These are phyloP conservation scores for Trialeurodes vaporariorum DNA, from an alignment of 1,140 invertebrate genomes.

Conservation along the genomic window DNA sequence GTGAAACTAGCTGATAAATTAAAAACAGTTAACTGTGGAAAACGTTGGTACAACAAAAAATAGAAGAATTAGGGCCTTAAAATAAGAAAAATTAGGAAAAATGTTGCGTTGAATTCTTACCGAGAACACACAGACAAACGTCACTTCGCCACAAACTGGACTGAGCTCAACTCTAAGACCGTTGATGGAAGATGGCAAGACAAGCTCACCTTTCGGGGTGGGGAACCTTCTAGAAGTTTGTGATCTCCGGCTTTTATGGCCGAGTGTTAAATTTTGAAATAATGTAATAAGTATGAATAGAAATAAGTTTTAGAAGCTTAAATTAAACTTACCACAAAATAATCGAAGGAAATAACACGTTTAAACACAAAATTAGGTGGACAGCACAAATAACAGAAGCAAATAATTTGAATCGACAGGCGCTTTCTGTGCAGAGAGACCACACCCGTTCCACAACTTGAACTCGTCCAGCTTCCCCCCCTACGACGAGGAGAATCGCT, in stretches of 20 bases:
- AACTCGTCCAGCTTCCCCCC: conserved; percentile 24
- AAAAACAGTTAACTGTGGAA: neutral
- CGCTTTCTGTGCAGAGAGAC: conserved; percentile 9
- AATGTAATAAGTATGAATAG: neutral
- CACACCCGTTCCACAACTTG: conserved; percentile 3
- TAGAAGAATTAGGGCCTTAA: neutral
- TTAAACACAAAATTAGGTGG: conserved; percentile 2
- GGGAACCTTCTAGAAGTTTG: neutral
- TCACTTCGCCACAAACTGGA: neutral
- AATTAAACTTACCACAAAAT: neutral
- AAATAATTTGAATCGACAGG: conserved; percentile 8
- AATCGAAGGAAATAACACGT: neutral
- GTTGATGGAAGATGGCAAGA: neutral
- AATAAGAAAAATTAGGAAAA: neutral
- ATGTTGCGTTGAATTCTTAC: neutral
- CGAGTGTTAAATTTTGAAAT: neutral
- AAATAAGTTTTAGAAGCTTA: neutral
- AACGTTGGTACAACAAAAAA: neutral
- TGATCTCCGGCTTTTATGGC: neutral
- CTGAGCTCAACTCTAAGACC: neutral
- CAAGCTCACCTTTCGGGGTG: neutral
- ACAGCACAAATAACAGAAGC: neutral
- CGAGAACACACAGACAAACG: neutral
- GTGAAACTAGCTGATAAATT: no score
- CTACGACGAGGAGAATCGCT: conserved; percentile 40